These are phyloP conservation scores for Flabesymbios commensalis DNA, from an alignment of 2,888 invertebrate species.

Conservation along the genomic window DNA sequence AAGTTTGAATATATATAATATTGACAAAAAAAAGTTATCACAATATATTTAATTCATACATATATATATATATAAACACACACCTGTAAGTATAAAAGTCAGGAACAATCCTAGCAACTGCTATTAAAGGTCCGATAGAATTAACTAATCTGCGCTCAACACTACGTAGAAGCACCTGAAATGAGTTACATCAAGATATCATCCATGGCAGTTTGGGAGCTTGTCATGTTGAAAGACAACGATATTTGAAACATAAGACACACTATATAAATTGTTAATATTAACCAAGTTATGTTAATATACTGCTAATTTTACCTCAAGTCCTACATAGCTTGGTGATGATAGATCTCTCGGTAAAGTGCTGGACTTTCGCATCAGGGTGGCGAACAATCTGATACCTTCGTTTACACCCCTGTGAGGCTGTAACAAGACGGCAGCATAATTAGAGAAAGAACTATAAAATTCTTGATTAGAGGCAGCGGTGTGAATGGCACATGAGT, in stretches of 20 bases:
- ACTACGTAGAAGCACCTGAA: conserved; percentile 44
- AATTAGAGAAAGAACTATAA: no score
- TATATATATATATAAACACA: conserved; percentile 19
- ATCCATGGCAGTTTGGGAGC: no score
- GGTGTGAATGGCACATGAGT: no score
- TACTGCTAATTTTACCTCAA: conserved; percentile 52
- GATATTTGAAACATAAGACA: no score
- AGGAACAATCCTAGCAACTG: conserved; percentile 54
- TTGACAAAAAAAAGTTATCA: no score
- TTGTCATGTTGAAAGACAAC: no score
- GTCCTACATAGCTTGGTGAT: conserved; percentile 47
- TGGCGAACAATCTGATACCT: conserved; percentile 36
- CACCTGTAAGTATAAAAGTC: conserved; percentile 55
- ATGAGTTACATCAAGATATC: conserved; percentile 3
- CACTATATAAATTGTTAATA: no score
- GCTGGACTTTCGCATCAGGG: conserved; percentile 44
- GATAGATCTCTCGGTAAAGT: conserved; percentile 44
- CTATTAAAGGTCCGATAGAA: conserved; percentile 48
- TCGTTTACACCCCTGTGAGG: conserved; percentile 40
- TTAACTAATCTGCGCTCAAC: conserved; percentile 42
- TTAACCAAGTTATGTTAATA: no score
- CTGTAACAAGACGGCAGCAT: conserved; percentile 39
- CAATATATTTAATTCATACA: no score
- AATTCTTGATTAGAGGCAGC: no score
- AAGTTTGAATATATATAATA: no score